Conservation (phyloP, 2,888 invertebrate species). For the Halocaridina rubra region DNA sequence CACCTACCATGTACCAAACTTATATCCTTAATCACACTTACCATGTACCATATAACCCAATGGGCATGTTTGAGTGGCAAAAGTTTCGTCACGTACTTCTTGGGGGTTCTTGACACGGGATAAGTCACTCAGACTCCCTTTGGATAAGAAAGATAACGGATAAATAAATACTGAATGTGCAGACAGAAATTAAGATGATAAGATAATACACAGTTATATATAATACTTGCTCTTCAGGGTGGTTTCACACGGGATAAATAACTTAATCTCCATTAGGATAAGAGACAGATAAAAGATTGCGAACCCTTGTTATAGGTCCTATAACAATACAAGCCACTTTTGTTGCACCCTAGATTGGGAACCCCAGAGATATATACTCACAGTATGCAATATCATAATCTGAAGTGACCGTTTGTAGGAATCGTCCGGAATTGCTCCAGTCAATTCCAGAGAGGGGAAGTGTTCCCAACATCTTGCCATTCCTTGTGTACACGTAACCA, state of each 20-base stretch:
- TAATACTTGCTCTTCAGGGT: too few relatives aligned
- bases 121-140: slow-evolving; percentile 89
- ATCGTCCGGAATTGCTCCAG: slow-evolving; percentile 91
- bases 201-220: too few relatives aligned
- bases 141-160: slow-evolving; percentile 38
- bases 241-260: too few relatives aligned
- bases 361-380: too few relatives aligned
- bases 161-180: not conserved
- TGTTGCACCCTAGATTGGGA: too few relatives aligned
- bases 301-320: too few relatives aligned
- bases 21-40: slow-evolving; percentile 69
- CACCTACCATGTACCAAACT: too few relatives aligned
- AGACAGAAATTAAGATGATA: not conserved
- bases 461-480: slow-evolving; percentile 86
- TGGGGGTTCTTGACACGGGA: slow-evolving; percentile 88
- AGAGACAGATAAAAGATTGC: too few relatives aligned
- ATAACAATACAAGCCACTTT: too few relatives aligned
- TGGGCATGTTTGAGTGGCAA: slow-evolving; percentile 88
- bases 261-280: too few relatives aligned
- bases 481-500: slow-evolving; percentile 90
- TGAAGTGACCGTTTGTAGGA: slow-evolving; percentile 87
- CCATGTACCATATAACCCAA: slow-evolving; percentile 89
- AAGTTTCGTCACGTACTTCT: slow-evolving; percentile 91
- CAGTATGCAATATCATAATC: slow-evolving; percentile 91
- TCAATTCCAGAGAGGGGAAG: slow-evolving; percentile 88